Base-by-base conservation (phyloP, 2,888 invertebrate species). In the Clusia tigrina region DNA sequence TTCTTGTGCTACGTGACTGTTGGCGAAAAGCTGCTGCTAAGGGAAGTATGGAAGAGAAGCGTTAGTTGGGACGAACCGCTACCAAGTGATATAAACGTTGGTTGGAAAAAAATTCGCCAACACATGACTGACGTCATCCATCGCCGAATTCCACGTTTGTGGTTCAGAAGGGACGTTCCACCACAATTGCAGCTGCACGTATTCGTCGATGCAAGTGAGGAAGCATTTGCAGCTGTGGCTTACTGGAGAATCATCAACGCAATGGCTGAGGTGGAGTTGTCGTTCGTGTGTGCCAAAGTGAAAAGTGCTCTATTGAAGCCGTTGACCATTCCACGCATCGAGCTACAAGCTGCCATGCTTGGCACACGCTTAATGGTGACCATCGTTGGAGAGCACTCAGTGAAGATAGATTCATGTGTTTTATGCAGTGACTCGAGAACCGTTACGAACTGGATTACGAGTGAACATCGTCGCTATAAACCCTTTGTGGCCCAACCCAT, bases 171-270 rank as follows among this genome's bases (percentile, higher is more conserved):
- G 56, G 18, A 57, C 57, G 46, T n/a, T 12, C 62, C 63, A n/a
- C 52, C 53, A n/a, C n/a, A 48, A 2, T 3, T 60, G 1, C 58
- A 66, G 42, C 54, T 63, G 2, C 58, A 63, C 20, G 24, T 66
- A 2, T 67, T 67, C 17, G 60, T 56, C 0, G 63, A 63, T 17
- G 60, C 52, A 17, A 60, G 63, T 48, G 63, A 60, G 26, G 37
- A 64, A 9, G 69, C 71, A 2, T 67, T 59, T 32, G 61, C 60
- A 0, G 64, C 66, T 2, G 66, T 61, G 3, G 64, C 62, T 12
- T 66, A 64, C 38, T 61, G 54, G 24, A 55, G 55, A 46, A 58
- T 53, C 57, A 12, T 46, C 24, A 26, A 64, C 15, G 56, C 58
- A 6, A 38, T 58, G 24, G 53, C 9, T 5, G 32, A 22, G 2